phyloP scores from a whole-genome alignment of 2,888 invertebrate genomes.

The Brenthis ino region DNA sequence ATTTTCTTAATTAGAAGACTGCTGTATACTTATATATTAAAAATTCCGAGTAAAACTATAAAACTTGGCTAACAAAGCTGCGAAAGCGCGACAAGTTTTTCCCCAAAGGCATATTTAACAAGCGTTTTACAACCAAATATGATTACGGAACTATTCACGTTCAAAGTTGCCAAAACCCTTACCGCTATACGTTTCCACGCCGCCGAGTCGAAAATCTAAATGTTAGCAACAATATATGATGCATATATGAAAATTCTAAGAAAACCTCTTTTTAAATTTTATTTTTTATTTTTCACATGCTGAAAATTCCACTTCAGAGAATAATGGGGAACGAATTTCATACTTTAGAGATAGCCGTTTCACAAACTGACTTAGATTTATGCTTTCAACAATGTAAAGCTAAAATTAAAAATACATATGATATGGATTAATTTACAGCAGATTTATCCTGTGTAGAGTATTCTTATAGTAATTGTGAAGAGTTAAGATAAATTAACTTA shows the following conservation, averaged over 20 bases:
- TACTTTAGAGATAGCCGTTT: too few relatives aligned
- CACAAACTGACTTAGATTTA: too few relatives aligned
- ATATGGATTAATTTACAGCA: too few relatives aligned
- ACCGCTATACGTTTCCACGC: conserved; percentile 58
- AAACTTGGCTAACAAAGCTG: conserved; percentile 2
- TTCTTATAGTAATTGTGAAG: too few relatives aligned
- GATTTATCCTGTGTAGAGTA: too few relatives aligned
- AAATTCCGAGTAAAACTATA: conserved; percentile 7
- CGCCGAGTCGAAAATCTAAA: conserved; percentile 66
- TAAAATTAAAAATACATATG: too few relatives aligned
- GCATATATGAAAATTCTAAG: neutral
- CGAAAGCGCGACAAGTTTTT: conserved; percentile 2
- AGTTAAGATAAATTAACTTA: too few relatives aligned
- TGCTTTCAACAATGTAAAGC: too few relatives aligned
- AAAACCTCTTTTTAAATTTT: conserved; percentile 1
- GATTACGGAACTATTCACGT: conserved; percentile 35
- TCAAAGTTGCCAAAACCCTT: conserved; percentile 47
- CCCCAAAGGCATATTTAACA: conserved; percentile 33
- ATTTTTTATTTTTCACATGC: neutral
- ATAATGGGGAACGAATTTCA: neutral
- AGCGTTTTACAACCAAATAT: conserved; percentile 32
- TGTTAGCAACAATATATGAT: conserved; percentile 32
- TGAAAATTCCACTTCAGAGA: neutral
- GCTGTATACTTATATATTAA: neutral
- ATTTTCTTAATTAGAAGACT: neutral